Conservation (phyloP, 2,797 vertebrate genomes). For the Poeciliopsis infans region DNA sequence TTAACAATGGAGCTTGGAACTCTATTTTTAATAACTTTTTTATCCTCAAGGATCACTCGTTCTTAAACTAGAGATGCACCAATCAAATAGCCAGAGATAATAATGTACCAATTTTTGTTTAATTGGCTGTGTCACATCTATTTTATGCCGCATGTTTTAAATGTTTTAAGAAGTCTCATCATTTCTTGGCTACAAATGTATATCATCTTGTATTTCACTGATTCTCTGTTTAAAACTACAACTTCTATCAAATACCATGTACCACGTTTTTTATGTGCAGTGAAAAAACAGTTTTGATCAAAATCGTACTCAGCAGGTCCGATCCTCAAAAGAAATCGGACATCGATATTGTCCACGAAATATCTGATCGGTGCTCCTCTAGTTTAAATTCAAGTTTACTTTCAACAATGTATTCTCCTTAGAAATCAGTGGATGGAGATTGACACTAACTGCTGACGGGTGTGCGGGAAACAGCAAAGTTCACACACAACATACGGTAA, state of each 20-base stretch:
- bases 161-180: not conserved
- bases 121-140: not conserved
- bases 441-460: slow-evolving; percentile 13
- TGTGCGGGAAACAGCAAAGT: slow-evolving; percentile 30
- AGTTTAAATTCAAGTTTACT: not conserved
- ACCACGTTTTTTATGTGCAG: not conserved
- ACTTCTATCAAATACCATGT: not conserved
- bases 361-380: not conserved
- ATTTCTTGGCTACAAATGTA: not conserved
- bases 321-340: not conserved
- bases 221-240: not conserved
- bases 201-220: not conserved
- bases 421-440: slow-evolving; percentile 28
- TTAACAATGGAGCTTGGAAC: not conserved
- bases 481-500: slow-evolving; percentile 48
- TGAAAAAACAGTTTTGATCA: not conserved
- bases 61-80: not conserved
- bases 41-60: not conserved
- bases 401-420: not conserved
- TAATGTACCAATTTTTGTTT: not conserved
- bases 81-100: not conserved
- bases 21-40: not conserved
- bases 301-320: not conserved
- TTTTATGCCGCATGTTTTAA: too few species aligned
- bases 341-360: not conserved